A percentile compares a stretch with the other conserved stretches of the same genome.
Evolutionary conservation across 2,888 invertebrate species (phyloP).

Genomic region (Esperia sulphurella): DNA sequence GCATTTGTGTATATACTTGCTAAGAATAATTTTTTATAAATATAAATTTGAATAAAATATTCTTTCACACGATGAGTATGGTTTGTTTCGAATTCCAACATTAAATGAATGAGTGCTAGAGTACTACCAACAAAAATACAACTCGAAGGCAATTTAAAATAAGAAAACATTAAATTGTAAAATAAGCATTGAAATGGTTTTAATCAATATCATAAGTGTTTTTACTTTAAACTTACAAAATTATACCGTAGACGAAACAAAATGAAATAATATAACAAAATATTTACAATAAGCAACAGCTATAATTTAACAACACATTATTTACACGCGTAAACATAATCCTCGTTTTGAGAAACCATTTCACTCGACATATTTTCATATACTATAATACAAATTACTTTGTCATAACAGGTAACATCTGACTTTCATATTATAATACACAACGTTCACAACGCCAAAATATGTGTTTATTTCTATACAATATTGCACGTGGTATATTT

Average conservation of each 20-base stretch:
- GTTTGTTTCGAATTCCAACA: too few species aligned
- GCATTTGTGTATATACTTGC: too few species aligned
- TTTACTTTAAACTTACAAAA: constrained; percentile 46
- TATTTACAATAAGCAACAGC: constrained; percentile 75
- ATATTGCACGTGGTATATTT: constrained; percentile 76
- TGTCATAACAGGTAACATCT: constrained; percentile 79
- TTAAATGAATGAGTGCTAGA: too few species aligned
- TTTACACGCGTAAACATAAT: constrained; percentile 60
- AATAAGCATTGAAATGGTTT: constrained; percentile 40
- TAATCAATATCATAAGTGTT: constrained; percentile 46
- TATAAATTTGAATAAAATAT: too few species aligned
- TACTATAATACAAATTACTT: constrained; percentile 75
- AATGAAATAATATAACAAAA: constrained; percentile 66
- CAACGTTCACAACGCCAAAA: constrained; percentile 78
- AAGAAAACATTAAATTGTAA: constrained; percentile 35
- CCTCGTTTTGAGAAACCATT: constrained; percentile 46
- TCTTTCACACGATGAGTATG: too few species aligned
- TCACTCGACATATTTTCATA: constrained; percentile 48
- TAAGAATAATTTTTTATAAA: too few species aligned
- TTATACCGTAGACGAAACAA: constrained; percentile 57
- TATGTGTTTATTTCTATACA: constrained; percentile 71
- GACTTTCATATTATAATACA: constrained; percentile 77
- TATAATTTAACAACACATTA: constrained; percentile 75
- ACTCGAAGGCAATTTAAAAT: constrained; percentile 26
- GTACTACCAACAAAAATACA: constrained; percentile 11